Conservation (phyloP, 2,888 invertebrate species). For the Chrysomela aeneicollis region DNA sequence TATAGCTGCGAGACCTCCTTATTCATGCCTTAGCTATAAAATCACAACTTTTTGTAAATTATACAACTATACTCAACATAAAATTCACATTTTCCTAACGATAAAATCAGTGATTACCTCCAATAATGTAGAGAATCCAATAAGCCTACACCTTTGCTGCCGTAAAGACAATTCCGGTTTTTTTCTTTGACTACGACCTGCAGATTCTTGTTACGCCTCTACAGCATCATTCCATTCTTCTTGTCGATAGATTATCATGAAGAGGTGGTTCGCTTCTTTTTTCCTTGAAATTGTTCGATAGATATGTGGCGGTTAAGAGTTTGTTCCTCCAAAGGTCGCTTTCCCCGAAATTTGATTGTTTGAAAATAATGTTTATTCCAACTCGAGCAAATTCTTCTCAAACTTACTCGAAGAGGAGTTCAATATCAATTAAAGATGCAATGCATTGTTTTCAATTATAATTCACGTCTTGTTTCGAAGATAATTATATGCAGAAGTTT, state of each 20-base stretch:
- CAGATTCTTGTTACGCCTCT: conserved; percentile 1
- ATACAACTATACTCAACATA: too few relatives aligned
- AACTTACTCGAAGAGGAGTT: too few relatives aligned
- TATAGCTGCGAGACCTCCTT: too few relatives aligned
- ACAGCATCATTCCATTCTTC: conserved; percentile 13
- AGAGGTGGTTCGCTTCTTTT: conserved; percentile 27
- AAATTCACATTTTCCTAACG: background rate
- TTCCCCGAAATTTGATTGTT: too few relatives aligned
- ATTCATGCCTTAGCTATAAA: too few relatives aligned
- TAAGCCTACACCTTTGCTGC: conserved; percentile 4
- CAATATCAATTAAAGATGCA: too few relatives aligned
- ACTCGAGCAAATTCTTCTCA: background rate
- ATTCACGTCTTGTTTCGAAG: too few relatives aligned
- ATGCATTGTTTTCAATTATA: too few relatives aligned
- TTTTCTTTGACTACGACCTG: conserved; percentile 3
- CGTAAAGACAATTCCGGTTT: conserved; percentile 8
- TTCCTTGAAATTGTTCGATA: conserved; percentile 8
- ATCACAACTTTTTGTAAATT: too few relatives aligned
- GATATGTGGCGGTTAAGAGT: background rate
- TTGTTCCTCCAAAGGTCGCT: conserved; percentile 16
- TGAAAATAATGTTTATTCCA: too few relatives aligned
- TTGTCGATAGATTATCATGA: conserved; percentile 27
- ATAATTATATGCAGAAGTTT: too few relatives aligned
- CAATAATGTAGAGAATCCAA: conserved; percentile 16
- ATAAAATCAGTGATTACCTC: conserved; percentile 11